These are phyloP conservation scores for Elysia crispata DNA, from an alignment of 2,888 invertebrate genomes.

Conservation along the genomic window DNA sequence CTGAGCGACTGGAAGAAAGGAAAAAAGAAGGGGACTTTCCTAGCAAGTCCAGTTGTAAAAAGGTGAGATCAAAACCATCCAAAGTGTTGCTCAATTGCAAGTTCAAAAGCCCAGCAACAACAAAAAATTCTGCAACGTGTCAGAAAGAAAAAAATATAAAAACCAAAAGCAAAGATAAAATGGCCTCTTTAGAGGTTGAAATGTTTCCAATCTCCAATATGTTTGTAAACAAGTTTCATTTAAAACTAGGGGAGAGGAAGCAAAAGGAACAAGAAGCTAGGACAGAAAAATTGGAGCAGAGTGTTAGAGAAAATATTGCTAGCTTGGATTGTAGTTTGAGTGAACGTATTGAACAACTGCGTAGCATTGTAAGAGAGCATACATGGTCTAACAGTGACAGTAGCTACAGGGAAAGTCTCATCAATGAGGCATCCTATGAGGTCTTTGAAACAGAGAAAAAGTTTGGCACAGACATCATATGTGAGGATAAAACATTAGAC, in stretches of 20 bases:
- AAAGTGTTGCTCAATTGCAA: neutral
- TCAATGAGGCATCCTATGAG: slow-evolving; percentile 31
- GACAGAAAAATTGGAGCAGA: slow-evolving; percentile 1
- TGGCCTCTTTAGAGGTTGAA: slow-evolving; percentile 12
- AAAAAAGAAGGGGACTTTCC: slow-evolving; percentile 58
- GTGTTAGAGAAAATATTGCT: neutral
- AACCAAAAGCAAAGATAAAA: neutral
- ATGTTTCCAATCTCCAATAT: slow-evolving; percentile 29
- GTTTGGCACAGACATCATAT: too few relatives aligned
- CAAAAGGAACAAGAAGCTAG: neutral
- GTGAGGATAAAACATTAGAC: too few relatives aligned
- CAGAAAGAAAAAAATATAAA: neutral
- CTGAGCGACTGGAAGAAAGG: slow-evolving; percentile 59
- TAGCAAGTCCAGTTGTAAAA: slow-evolving; percentile 39
- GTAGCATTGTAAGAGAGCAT: slow-evolving; percentile 36
- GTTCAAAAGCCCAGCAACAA: neutral
- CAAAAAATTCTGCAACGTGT: neutral
- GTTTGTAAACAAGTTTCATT: slow-evolving; percentile 28
- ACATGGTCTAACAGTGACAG: slow-evolving; percentile 32
- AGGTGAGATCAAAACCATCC: slow-evolving; percentile 15
- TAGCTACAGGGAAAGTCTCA: slow-evolving; percentile 24
- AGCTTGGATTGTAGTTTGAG: slow-evolving; percentile 14
- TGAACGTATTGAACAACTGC: slow-evolving; percentile 23
- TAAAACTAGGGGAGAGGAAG: neutral
- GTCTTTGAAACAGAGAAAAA: neutral